Evolutionary conservation across 1,140 invertebrate genomes (phyloP).

Genomic region (Orius insidiosus): DNA sequence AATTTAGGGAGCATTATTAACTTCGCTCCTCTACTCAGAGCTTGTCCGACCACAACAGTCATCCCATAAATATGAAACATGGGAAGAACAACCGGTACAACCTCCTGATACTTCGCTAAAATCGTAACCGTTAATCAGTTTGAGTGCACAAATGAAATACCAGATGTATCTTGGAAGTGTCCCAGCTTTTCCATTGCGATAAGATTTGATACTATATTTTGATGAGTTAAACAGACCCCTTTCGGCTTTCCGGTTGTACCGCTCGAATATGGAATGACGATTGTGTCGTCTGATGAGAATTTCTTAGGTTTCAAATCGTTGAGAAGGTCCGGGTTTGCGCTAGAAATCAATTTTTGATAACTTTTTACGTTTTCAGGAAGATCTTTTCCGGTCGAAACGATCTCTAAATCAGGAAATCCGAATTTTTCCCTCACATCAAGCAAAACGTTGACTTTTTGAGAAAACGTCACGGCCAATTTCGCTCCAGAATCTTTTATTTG

Average conservation of each 20-base stretch:
- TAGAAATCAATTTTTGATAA: too few relatives aligned
- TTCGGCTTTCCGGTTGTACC: conserved; percentile 84
- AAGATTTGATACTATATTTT: conserved; percentile 50
- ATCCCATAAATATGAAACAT: conserved; percentile 76
- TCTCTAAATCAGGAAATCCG: not conserved
- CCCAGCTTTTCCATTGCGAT: not conserved
- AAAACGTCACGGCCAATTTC: too few relatives aligned
- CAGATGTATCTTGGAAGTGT: conserved; percentile 3
- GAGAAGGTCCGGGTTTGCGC: not conserved
- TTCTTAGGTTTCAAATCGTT: not conserved
- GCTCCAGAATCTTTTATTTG: too few relatives aligned
- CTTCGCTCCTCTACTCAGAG: conserved; percentile 38
- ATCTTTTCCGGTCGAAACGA: not conserved
- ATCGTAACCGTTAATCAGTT: not conserved
- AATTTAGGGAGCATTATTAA: conserved; percentile 53
- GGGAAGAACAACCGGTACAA: conserved; percentile 46
- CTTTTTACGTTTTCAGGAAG: not conserved
- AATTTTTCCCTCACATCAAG: too few relatives aligned
- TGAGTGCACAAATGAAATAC: not conserved
- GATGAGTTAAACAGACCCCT: conserved; percentile 72
- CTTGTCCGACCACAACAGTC: conserved; percentile 41
- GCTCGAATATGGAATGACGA: conserved; percentile 53
- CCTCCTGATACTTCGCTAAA: conserved; percentile 26
- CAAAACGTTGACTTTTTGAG: too few relatives aligned
- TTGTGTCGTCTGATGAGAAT: conserved; percentile 19